Percentiles rank a stretch among this genome's conserved stretches.
Evolutionary conservation across 2,113 vertebrate species (phyloP).

Genomic region (Tricholaema leucomelas): DNA sequence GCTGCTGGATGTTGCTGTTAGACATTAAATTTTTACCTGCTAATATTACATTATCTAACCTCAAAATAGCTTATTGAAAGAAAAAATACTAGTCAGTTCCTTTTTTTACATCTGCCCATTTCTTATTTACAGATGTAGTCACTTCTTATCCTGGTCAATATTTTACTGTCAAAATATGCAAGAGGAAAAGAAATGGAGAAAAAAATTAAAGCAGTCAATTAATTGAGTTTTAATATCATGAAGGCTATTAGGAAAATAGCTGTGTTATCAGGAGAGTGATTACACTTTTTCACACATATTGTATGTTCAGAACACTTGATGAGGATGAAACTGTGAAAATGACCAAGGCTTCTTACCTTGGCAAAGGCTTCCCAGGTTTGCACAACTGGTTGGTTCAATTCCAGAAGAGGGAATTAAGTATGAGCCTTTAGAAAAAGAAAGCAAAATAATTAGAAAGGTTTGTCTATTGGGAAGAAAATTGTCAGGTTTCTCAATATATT

Average conservation of each 20-base stretch:
- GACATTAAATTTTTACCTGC: neutral
- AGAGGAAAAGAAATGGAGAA: neutral
- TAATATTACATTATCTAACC: neutral
- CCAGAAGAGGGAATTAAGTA: conserved; percentile 74
- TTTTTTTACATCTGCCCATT: neutral
- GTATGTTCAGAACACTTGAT: neutral
- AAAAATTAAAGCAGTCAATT: conserved; percentile 25
- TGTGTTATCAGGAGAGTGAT: conserved; percentile 3
- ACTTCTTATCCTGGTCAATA: neutral
- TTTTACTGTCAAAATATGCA: conserved; percentile 3
- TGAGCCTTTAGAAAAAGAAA: conserved; percentile 79
- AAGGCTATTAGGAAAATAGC: conserved; percentile 13
- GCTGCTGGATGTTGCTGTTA: neutral
- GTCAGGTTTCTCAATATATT: neutral
- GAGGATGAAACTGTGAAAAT: neutral
- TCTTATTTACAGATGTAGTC: neutral
- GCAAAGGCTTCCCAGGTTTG: conserved; percentile 83
- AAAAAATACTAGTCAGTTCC: neutral
- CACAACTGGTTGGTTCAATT: conserved; percentile 79
- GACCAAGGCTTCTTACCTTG: conserved; percentile 82
- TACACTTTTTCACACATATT: conserved; percentile 41
- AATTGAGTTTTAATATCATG: conserved; percentile 20
- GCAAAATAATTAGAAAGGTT: conserved; percentile 1
- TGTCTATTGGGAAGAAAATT: neutral
- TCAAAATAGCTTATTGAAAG: neutral